A percentile compares a stretch with the other conserved stretches of the same genome.
Evolutionary conservation across 2,797 vertebrate species (phyloP).

Genomic region (Syndactyla subalaris): DNA sequence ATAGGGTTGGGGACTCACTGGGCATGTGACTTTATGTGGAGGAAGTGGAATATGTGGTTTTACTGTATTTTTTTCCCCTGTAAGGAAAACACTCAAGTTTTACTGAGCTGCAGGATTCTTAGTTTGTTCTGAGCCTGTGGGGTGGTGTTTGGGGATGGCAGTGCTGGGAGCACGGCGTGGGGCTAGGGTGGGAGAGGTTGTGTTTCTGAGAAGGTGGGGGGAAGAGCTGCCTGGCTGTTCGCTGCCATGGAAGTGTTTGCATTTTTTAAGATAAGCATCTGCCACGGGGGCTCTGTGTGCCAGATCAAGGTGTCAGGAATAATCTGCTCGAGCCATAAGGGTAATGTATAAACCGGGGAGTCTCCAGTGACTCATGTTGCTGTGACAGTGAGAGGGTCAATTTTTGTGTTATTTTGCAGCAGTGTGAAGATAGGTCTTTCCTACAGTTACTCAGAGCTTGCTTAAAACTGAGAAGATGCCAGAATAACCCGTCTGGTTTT

Average conservation of each 20-base stretch:
- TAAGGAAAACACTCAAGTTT: not conserved
- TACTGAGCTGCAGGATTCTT: not conserved
- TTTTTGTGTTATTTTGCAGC: not conserved
- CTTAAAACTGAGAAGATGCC: not conserved
- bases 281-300: not conserved
- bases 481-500: not conserved
- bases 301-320: not conserved
- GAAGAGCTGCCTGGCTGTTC: not conserved
- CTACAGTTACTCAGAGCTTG: not conserved
- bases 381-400: not conserved
- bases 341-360: not conserved
- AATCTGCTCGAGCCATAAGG: not conserved
- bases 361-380: not conserved
- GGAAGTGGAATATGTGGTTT: not conserved
- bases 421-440: not conserved
- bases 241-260: not conserved
- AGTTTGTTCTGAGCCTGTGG: accelerated
- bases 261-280: conserved; percentile 30
- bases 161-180: not conserved
- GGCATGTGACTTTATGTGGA: not conserved
- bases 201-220: not conserved
- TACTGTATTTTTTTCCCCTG: not conserved
- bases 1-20: not conserved
- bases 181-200: not conserved
- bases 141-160: not conserved